These are phyloP conservation scores for Ophion ventricosus DNA, from an alignment of 2,888 invertebrate genomes.

Conservation along the genomic window DNA sequence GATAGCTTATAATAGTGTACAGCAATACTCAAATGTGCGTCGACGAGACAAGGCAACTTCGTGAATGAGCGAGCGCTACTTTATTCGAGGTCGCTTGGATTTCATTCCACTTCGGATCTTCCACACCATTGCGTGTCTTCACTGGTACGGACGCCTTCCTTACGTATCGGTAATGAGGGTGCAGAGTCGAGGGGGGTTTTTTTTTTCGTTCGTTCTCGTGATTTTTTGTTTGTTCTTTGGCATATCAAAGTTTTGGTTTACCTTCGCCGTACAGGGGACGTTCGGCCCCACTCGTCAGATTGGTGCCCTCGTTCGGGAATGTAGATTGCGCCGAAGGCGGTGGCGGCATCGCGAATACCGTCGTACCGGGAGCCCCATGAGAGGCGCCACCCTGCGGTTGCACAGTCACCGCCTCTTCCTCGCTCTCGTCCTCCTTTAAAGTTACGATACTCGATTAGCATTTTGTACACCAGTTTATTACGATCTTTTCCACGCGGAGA, in stretches of 20 bases:
- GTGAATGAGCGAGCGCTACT: not conserved
- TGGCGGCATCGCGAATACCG: slow-evolving; percentile 88
- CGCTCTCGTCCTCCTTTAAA: slow-evolving; percentile 86
- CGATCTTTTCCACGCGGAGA: not conserved
- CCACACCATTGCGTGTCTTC: not conserved
- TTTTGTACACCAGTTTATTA: not conserved
- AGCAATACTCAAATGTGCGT: not conserved
- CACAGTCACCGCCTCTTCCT: slow-evolving; percentile 85
- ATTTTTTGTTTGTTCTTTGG: slow-evolving; percentile 29
- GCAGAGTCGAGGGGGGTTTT: not conserved
- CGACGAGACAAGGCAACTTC: not conserved
- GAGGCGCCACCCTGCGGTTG: slow-evolving; percentile 85
- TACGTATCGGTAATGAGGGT: slow-evolving; percentile 13
- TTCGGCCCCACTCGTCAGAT: slow-evolving; percentile 84
- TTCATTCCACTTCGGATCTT: slow-evolving; percentile 15
- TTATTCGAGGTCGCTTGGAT: not conserved
- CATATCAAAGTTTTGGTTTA: slow-evolving; percentile 51
- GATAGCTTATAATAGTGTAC: not conserved
- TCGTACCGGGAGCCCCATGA: slow-evolving; percentile 84
- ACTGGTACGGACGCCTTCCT: slow-evolving; percentile 4
- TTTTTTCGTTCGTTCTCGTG: slow-evolving; percentile 10
- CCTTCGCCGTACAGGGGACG: slow-evolving; percentile 71
- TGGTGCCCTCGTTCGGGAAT: slow-evolving; percentile 88
- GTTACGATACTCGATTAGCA: slow-evolving; percentile 12
- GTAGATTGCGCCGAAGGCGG: slow-evolving; percentile 79